phyloP scores from a whole-genome alignment of 1,140 invertebrate genomes.

The Hermatobates lingyangjiaoensis region DNA sequence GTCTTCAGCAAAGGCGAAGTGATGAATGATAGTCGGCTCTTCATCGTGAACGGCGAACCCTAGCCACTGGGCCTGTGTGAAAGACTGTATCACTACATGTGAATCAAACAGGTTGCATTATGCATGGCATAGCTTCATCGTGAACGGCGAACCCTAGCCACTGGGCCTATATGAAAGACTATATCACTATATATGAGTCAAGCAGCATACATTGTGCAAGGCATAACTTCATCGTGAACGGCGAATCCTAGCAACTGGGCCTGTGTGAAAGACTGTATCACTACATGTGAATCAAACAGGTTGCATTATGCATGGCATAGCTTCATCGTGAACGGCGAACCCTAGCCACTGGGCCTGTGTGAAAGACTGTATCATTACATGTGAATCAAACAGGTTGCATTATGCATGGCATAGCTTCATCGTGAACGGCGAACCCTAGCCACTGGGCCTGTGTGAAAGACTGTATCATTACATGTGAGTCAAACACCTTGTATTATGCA shows the following conservation, averaged over 20 bases:
- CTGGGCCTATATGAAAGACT: not conserved
- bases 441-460: too few species aligned
- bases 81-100: slow-evolving; percentile 9
- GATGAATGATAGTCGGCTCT: slow-evolving; percentile 73
- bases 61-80: slow-evolving; percentile 39
- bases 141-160: not conserved
- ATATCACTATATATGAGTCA: not conserved
- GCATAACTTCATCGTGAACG: not conserved
- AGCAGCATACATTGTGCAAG: not conserved
- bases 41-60: slow-evolving; percentile 55
- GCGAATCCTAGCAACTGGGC: not conserved
- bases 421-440: too few species aligned
- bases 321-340: too few species aligned
- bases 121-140: not conserved
- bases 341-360: too few species aligned
- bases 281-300: too few species aligned
- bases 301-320: too few species aligned
- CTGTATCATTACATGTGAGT: too few species aligned
- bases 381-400: too few species aligned
- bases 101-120: not conserved
- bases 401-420: too few species aligned
- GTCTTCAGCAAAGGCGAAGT: slow-evolving; percentile 50
- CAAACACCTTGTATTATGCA: too few species aligned
- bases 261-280: too few species aligned
- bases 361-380: too few species aligned